Percentiles rank a stretch among this genome's conserved stretches.
Evolutionary conservation across 2,888 invertebrate genomes (phyloP).

Genomic region (Melanchra persicariae): DNA sequence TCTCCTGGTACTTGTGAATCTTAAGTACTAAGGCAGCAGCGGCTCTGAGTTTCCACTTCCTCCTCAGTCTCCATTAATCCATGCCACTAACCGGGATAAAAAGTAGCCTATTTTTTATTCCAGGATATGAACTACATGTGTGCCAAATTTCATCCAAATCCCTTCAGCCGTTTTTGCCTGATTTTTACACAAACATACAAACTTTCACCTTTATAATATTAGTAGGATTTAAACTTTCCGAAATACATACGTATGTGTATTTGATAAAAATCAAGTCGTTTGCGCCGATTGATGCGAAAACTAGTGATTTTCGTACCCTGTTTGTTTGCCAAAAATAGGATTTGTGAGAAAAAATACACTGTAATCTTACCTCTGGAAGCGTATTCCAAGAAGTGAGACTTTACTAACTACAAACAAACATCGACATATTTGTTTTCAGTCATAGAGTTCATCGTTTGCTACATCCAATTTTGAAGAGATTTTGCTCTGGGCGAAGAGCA

Average conservation of each 20-base stretch:
- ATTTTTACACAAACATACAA: too few relatives aligned
- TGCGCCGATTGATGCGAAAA: neutral
- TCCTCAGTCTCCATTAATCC: too few relatives aligned
- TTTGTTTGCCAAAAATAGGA: slow-evolving; percentile 12
- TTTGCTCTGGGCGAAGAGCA: neutral
- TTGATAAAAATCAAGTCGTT: neutral
- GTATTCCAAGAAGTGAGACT: slow-evolving; percentile 1
- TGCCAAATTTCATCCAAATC: too few relatives aligned
- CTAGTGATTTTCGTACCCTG: neutral
- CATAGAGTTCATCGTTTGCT: slow-evolving; percentile 6
- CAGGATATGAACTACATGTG: too few relatives aligned
- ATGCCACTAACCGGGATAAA: too few relatives aligned
- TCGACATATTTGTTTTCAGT: slow-evolving; percentile 18
- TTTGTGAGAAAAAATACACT: neutral
- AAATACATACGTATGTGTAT: neutral
- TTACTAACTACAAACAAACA: slow-evolving; percentile 23
- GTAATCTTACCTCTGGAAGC: neutral
- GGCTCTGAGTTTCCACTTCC: too few relatives aligned
- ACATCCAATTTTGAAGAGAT: slow-evolving; percentile 1
- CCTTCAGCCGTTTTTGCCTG: too few relatives aligned
- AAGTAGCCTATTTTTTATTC: too few relatives aligned
- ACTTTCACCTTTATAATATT: too few relatives aligned
- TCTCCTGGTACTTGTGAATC: too few relatives aligned
- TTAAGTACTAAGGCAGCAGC: too few relatives aligned
- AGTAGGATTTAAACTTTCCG: neutral